Percentiles rank a stretch among this genome's conserved stretches.
phyloP scores from a whole-genome alignment of 2,113 vertebrate genomes.

The Otis tarda region DNA sequence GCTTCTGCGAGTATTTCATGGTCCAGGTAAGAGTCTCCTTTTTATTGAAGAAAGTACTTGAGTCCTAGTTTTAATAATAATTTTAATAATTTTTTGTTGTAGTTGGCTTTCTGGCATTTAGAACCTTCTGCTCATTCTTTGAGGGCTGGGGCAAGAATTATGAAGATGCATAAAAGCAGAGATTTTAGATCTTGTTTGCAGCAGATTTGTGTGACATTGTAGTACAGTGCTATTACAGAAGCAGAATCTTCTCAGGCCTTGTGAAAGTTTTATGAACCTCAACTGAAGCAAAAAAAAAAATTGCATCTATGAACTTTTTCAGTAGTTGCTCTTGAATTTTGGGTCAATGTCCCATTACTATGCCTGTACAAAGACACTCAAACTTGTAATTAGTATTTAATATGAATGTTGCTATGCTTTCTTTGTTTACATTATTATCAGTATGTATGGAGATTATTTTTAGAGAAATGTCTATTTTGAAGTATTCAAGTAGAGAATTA shows the following conservation, averaged over 20 bases:
- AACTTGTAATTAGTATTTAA: background rate
- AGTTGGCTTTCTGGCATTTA: background rate
- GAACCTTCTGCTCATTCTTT: background rate
- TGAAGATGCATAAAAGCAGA: background rate
- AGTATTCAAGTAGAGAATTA: background rate
- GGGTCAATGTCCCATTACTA: background rate
- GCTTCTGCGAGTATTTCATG: slow-evolving; percentile 99
- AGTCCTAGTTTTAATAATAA: background rate
- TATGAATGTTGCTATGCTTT: background rate
- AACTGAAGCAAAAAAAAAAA: background rate
- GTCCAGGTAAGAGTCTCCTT: slow-evolving; percentile 84
- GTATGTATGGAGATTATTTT: background rate
- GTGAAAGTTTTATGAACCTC: background rate
- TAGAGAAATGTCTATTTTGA: background rate
- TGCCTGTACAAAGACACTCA: background rate
- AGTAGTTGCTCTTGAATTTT: background rate
- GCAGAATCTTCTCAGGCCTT: background rate
- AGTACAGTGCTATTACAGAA: background rate
- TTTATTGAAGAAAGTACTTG: background rate
- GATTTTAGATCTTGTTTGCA: background rate
- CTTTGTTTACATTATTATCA: background rate
- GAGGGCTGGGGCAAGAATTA: background rate
- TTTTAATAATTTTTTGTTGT: background rate
- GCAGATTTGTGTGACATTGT: background rate
- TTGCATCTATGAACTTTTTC: background rate